Percentiles rank a stretch among this genome's conserved stretches.
Conservation (phyloP, 2,113 vertebrate species). For the Chlorodrepanis virens region DNA sequence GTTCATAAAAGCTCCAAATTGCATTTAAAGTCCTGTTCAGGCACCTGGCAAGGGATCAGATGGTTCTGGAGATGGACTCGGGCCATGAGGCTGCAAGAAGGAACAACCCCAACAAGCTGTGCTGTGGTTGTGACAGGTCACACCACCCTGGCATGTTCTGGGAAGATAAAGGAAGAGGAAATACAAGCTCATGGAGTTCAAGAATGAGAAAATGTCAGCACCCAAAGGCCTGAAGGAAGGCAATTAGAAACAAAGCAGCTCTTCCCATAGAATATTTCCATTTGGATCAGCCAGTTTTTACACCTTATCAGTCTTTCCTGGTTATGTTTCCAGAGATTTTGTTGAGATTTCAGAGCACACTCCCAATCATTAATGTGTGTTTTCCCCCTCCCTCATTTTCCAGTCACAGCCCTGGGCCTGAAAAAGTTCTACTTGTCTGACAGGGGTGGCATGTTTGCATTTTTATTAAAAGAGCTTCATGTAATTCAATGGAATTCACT, state of each 20-base stretch:
- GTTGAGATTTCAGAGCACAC: not conserved
- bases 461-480: not conserved
- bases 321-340: not conserved
- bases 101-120: not conserved
- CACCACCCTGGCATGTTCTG: not conserved
- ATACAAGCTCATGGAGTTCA: not conserved
- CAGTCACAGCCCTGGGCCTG: not conserved
- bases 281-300: not conserved
- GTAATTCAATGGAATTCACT: slow-evolving; percentile 6
- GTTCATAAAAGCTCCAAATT: not conserved
- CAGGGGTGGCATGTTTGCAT: not conserved
- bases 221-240: not conserved
- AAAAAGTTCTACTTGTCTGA: not conserved
- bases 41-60: slow-evolving; percentile 51
- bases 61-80: not conserved
- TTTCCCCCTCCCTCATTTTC: not conserved
- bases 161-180: slow-evolving; percentile 17
- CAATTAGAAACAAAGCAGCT: not conserved
- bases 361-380: not conserved
- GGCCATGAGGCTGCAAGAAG: not conserved
- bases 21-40: not conserved
- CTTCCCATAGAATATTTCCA: not conserved
- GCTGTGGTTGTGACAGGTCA: not conserved
- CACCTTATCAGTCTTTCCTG: not conserved
- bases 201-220: not conserved